Evolutionary conservation across 2,888 invertebrate species (phyloP).

Genomic region (Hanleya hanleyi): DNA sequence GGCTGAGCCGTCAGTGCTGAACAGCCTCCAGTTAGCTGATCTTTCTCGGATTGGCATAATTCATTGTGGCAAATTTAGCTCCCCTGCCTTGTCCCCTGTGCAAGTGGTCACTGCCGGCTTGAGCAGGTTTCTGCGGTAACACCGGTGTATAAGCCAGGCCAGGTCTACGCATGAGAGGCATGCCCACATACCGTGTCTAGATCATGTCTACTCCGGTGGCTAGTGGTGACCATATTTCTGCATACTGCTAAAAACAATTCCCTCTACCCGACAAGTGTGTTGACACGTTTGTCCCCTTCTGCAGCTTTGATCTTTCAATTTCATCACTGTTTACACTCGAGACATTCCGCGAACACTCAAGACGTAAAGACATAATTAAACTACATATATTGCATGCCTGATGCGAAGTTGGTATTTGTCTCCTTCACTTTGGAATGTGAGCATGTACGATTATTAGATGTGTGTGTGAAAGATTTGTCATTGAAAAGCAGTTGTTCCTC

Average conservation of each 20-base stretch:
- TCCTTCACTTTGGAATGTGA: constrained; percentile 3
- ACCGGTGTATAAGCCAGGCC: no score
- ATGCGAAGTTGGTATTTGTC: constrained; percentile 5
- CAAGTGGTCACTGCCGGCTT: background rate
- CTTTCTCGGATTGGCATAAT: background rate
- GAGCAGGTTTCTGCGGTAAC: background rate
- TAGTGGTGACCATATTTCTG: background rate
- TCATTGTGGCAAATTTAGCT: constrained; percentile 8
- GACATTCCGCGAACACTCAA: constrained; percentile 7
- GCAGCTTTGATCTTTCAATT: constrained; percentile 6
- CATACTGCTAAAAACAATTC: constrained; percentile 6
- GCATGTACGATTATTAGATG: constrained; percentile 10
- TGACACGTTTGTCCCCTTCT: constrained; percentile 5
- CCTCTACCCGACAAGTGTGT: background rate
- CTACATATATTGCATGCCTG: constrained; percentile 7
- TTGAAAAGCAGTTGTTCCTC: background rate
- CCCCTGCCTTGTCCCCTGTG: background rate
- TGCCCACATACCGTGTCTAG: background rate
- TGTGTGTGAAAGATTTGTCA: background rate
- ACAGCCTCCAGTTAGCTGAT: no score
- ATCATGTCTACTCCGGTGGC: background rate
- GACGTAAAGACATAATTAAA: constrained; percentile 12
- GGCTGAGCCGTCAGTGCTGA: background rate
- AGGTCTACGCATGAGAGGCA: no score
- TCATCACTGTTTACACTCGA: background rate